Evolutionary conservation across 2,113 vertebrate genomes (phyloP), one percentile per base, ranked within the genome.

Genomic region (Grallaria varia): DNA sequence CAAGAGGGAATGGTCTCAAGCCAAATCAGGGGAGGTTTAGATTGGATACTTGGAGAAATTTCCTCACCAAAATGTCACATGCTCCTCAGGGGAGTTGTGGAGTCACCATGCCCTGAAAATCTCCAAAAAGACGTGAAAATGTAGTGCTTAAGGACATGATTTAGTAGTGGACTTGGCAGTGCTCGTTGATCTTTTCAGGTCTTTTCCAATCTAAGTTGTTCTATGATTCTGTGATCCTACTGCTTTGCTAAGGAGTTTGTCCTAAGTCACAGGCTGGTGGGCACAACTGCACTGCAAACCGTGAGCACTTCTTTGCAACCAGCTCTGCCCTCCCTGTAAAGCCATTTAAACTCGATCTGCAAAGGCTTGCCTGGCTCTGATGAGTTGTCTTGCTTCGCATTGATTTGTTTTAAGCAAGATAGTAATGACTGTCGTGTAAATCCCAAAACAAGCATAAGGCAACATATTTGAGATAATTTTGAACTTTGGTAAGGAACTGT

Each of bases 281-380:
- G 12, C 40, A 10, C 14, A 60, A 16, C 4, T 52, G 10, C 22
- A 37, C 5, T 30, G 15, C 7, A 63, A 22, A 15, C 10, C n/a
- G 28, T 18, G 55, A 18, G 14, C 56, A 11, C 31, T 62, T 52
- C 28, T 8, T n/a, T 40, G 31, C 12, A 47, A 40, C 20, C 10
- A 74, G 12, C 2, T 69, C 47, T 79, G 47, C 4, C 44, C 20
- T 75, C 3, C 5, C 64, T 56, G 9, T 27, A 49, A 73, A n/a
- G 9, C 9, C 15, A 8, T 66, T 90, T 82, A 42, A 79, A 37
- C 8, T 60, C 0, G 0, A 8, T 27, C 25, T 35, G 50, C 21
- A 76, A 93, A 85, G 27, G 4, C 59, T 28, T 33, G 8, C n/a
- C 59, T 84, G 30, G 4, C 44, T 94, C 50, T 44, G 28, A 45